Base-by-base conservation (phyloP, 1,140 invertebrate species). In the Gonioctena quinquepunctata region DNA sequence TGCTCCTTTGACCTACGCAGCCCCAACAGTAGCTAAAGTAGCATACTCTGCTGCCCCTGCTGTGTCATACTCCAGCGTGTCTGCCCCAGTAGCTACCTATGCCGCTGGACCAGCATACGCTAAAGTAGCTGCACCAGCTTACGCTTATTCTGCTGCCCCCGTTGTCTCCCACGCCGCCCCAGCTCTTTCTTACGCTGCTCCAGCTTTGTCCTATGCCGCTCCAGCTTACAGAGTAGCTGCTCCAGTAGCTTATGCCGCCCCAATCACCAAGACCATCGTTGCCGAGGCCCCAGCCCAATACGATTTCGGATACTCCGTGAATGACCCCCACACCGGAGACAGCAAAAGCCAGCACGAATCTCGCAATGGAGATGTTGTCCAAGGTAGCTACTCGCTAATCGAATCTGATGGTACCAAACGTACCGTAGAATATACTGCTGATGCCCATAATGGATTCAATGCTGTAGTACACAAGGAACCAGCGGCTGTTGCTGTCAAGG, bases 361-460 rank as follows among this genome's bases (percentile, higher is more conserved):
- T 13, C 82, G 87, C 2, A 81, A 84, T 49, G 89, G 89, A 6
- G 89, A 90, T 76, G 85, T 90, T 21, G 89, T 90, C 6, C 87
- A 89, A 74, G 89, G 90, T 26, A 86, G 85, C 54, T 90, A 90
- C 81, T 89, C 88, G 1, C 78, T 91, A 16, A 84, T 89, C 16
- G 89, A 91, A 69, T 86, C 90, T 86, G 90, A 70, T 85, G 86
- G 63, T 90, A 27, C 83, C 87, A 33, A 88, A 90, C 70, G 87
- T 88, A 87, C 87, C 22, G 89, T 90, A 1, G 88, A 90, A 74
- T 91, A 91, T 80, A 89, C 88, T 3, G 88, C 88, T 19, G 88
- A 89, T 79, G 83, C 86, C 1, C 69, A 83, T 66, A 83, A 86
- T 68, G 86, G 86, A 70, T 86, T 86, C 81, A 85, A 85, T 77